Base-by-base conservation (phyloP, 2,113 vertebrate species). In the Xerus inauris region DNA sequence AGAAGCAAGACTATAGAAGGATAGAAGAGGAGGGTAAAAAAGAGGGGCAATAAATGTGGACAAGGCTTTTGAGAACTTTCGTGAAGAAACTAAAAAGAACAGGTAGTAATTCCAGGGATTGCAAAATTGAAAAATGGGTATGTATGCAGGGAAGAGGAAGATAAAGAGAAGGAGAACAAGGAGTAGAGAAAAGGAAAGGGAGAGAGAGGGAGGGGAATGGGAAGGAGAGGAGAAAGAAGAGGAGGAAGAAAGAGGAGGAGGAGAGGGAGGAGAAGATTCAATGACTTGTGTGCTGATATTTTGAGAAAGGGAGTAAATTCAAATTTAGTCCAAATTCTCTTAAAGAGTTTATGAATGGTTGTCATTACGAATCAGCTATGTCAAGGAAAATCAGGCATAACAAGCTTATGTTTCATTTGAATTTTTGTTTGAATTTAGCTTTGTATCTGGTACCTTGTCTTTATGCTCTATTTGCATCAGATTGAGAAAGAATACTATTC, bases 381-480 rank as follows among this genome's bases (percentile, higher is more conserved):
- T 92, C 72, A 88, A 90, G 17, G 47, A 64, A 97, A 94, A 89
- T 90, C 88, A 92, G 45, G 67, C 71, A 72, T 57, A 86, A 84
- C 28, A 64, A 87, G 83, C 47, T 84, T 45, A 67, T 38, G 65
- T 75, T 96, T 96, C 84, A 62, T 47, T 95, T 92, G 45, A 84
- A 90, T 49, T 92, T 92, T 91, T 89, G 16, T 89, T 92, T 81
- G 76, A 95, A 89, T 95, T 87, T 35, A 84, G 20, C 64, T 89
- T 84, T 87, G 26, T 51, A 49, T 93, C 67, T 85, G 62, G 22
- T 73, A 67, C 40, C 73, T 72, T 90, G 62, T 86, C 38, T 82
- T 54, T 79, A 65, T 95, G 92, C 77, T 91, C 54, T 96, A 45
- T 79, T 95, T 96, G 72, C n/a, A 54, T 2, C 88, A 71, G 76